These are phyloP conservation scores for Minunthozetes semirufus DNA, from an alignment of 2,888 invertebrate species.

Conservation along the genomic window DNA sequence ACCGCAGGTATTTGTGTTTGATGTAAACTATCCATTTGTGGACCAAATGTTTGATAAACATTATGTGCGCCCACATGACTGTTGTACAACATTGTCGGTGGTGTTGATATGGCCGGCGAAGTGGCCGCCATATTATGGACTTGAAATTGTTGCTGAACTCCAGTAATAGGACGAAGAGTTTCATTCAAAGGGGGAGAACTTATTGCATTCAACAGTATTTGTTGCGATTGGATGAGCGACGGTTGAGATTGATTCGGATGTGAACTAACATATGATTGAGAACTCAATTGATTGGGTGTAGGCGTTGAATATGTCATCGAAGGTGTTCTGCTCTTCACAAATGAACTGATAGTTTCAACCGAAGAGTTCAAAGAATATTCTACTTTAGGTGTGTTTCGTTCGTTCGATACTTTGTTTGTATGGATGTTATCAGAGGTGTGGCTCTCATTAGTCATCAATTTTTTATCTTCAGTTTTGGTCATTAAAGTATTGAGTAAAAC, in stretches of 20 bases:
- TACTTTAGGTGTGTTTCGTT: not conserved
- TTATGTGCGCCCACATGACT: slow-evolving; percentile 20
- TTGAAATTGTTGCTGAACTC: not conserved
- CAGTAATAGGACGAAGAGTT: not conserved
- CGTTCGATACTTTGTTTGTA: not conserved
- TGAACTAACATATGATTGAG: not conserved
- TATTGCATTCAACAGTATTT: not conserved
- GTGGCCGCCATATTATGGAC: slow-evolving; percentile 14
- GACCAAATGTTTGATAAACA: slow-evolving; percentile 4
- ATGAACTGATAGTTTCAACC: not conserved
- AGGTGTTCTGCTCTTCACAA: not conserved
- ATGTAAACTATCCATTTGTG: slow-evolving; percentile 3
- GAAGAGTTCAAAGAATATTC: not conserved
- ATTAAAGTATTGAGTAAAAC: not conserved
- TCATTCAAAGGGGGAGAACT: slow-evolving; percentile 13
- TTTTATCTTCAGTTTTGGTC: not conserved
- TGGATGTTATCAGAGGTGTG: not conserved
- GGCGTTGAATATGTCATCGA: slow-evolving; percentile 4
- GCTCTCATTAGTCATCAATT: not conserved
- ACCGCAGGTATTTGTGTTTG: slow-evolving; percentile 55
- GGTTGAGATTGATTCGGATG: not conserved
- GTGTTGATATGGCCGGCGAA: slow-evolving; percentile 4
- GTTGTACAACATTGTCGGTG: slow-evolving; percentile 21
- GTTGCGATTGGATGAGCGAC: not conserved
- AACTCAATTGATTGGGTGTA: not conserved